These are phyloP conservation scores for Holocentrus rufus DNA, from an alignment of 2,797 vertebrate species.

Conservation along the genomic window DNA sequence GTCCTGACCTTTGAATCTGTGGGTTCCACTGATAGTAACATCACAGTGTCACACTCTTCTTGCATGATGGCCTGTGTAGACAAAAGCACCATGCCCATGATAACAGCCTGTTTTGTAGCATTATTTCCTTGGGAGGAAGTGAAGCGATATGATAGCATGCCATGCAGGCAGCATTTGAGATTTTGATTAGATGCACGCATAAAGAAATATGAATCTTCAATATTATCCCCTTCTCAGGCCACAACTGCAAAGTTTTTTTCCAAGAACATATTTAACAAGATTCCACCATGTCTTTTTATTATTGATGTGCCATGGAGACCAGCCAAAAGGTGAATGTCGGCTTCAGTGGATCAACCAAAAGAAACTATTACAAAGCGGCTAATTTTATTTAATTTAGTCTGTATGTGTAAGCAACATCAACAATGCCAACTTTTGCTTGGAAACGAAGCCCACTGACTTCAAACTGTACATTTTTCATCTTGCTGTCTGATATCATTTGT, in stretches of 20 bases:
- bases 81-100: slow-evolving; percentile 17
- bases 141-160: slow-evolving; percentile 37
- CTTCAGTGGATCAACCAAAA: slow-evolving; percentile 57
- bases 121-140: slow-evolving; percentile 40
- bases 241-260: slow-evolving; percentile 26
- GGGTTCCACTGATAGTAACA: slow-evolving; percentile 37
- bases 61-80: slow-evolving; percentile 27
- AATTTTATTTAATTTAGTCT: slow-evolving; percentile 3
- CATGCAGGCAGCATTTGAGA: slow-evolving; percentile 52
- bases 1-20: slow-evolving; percentile 50
- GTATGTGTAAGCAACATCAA: slow-evolving; percentile 9
- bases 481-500: slow-evolving; percentile 48
- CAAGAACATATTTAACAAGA: slow-evolving; percentile 13
- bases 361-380: slow-evolving; percentile 20
- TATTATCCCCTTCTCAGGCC: slow-evolving; percentile 23
- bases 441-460: slow-evolving; percentile 55
- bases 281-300: slow-evolving; percentile 10
- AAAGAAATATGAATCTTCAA: slow-evolving; percentile 14
- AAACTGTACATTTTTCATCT: slow-evolving; percentile 61
- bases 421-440: slow-evolving; percentile 43
- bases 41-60: slow-evolving; percentile 13
- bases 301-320: slow-evolving; percentile 70
- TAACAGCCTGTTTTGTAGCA: slow-evolving; percentile 39
- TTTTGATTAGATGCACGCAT: slow-evolving; percentile 54
- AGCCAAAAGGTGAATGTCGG: slow-evolving; percentile 65